These are phyloP conservation scores for Asteroscopus sphinx DNA, from an alignment of 2,888 invertebrate genomes.

Conservation along the genomic window DNA sequence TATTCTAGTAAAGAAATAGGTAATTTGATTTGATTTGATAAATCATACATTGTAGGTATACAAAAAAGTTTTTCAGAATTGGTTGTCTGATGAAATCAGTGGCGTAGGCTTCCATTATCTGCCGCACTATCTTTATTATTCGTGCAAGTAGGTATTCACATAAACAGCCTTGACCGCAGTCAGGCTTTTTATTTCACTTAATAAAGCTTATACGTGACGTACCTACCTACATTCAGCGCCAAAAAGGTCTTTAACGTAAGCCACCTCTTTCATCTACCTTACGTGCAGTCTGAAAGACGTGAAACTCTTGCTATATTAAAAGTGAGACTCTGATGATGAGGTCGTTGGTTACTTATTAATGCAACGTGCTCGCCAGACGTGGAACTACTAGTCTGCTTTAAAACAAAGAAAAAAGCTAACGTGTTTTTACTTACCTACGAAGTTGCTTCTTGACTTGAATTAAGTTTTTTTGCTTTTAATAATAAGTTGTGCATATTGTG, in stretches of 20 bases:
- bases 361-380: constrained; percentile 43
- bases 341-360: constrained; percentile 51
- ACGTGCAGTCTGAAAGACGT: constrained; percentile 36
- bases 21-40: constrained; percentile 34
- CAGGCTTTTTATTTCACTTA: constrained; percentile 50
- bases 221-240: constrained; percentile 42
- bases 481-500: constrained; percentile 4
- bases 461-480: constrained; percentile 38
- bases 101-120: constrained; percentile 37
- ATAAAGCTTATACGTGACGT: constrained; percentile 55
- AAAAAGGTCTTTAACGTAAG: constrained; percentile 41
- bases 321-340: constrained; percentile 44
- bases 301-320: constrained; percentile 48
- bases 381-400: constrained; percentile 35
- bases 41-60: too few species aligned
- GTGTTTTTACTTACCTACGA: constrained; percentile 28
- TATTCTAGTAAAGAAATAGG: too few species aligned
- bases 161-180: constrained; percentile 56
- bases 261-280: constrained; percentile 42
- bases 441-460: constrained; percentile 38
- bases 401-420: constrained; percentile 40
- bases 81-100: constrained; percentile 33
- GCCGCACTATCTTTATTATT: constrained; percentile 23
- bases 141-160: constrained; percentile 28
- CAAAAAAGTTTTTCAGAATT: constrained; percentile 31